Base-by-base conservation (phyloP, 1,140 invertebrate species). In the Eupeodes corollae region DNA sequence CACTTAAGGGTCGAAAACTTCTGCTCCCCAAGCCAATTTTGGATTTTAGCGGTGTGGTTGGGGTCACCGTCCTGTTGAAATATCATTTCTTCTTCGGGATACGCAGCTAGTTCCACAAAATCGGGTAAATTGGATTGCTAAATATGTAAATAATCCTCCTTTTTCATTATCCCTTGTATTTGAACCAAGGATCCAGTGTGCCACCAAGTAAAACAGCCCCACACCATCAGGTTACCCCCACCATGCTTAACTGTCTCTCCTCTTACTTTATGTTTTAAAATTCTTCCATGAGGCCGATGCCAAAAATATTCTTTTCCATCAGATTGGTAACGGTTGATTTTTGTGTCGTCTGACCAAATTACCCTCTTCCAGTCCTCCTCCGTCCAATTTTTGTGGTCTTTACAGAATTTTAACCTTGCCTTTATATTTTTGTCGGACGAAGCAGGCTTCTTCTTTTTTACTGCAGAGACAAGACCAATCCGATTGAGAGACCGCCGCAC, bases 261-360 rank as follows among this genome's bases (percentile, higher is more conserved):
- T 13, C 37, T 38, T 38, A 38, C n/a, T 14, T 14, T 14, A 38
- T 38, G n/a, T 14, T 38, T 16, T 14, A 14, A 13, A 13, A 35
- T 31, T 26, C 33, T 32, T 31, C n/a, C 15, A 31, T 40, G 15
- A 39, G 26, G 8, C 48, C 46, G 50, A 37, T 47, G 18, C 42
- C 45, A 47, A 12, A 47, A 48, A 44, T 48, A 49, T 42, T 50
- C 31, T 40, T 49, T 46, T 6, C 52, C 41, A 31, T 53, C 45
- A 5, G 45, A 48, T 13, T 48, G 45, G 32, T 50, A 51, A 18
- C 48, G 15, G n/a, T 53, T 50, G 33, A 50, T 43, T 42, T 53
- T 53, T 11, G 37, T 42, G 34, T 51, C 46, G 39, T 53, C 49
- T 9, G 52, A 48, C 52, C 49, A 54, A 18, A 54, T 44, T 35